Percentiles rank a stretch among this genome's conserved stretches.
Conservation (phyloP, 2,797 vertebrate species). For the Urocyon cinereoargenteus region DNA sequence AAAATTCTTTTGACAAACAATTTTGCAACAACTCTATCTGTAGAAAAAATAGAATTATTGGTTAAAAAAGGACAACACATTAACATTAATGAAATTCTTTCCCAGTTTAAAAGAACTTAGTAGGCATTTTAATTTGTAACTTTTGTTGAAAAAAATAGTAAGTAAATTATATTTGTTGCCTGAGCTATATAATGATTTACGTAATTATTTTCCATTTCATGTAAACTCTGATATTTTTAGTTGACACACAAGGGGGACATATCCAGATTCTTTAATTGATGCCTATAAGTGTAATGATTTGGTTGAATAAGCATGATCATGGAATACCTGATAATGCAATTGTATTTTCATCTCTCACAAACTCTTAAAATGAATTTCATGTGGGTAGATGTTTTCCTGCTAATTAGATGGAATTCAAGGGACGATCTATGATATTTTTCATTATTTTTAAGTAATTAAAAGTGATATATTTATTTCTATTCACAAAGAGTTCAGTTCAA, state of each 20-base stretch:
- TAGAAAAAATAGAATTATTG: not conserved
- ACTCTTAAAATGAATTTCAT: constrained; percentile 19
- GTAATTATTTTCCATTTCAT: constrained; percentile 12
- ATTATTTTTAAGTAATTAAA: constrained; percentile 27
- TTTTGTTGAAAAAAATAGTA: constrained; percentile 1
- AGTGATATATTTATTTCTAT: not conserved
- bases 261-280: not conserved
- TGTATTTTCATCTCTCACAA: not conserved
- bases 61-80: not conserved
- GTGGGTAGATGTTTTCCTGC: not conserved
- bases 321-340: not conserved
- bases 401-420: not conserved
- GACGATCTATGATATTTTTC: not conserved
- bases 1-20: constrained; percentile 6
- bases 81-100: not conserved
- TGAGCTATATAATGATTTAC: not conserved
- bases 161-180: not conserved
- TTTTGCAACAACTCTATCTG: not conserved
- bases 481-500: not conserved
- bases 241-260: not conserved
- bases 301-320: not conserved
- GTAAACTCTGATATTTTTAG: not conserved
- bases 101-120: not conserved
- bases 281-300: not conserved
- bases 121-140: not conserved